Percentiles rank a stretch among this genome's conserved stretches.
Conservation (phyloP, 2,888 invertebrate species). For the Galerucella nymphaeae region DNA sequence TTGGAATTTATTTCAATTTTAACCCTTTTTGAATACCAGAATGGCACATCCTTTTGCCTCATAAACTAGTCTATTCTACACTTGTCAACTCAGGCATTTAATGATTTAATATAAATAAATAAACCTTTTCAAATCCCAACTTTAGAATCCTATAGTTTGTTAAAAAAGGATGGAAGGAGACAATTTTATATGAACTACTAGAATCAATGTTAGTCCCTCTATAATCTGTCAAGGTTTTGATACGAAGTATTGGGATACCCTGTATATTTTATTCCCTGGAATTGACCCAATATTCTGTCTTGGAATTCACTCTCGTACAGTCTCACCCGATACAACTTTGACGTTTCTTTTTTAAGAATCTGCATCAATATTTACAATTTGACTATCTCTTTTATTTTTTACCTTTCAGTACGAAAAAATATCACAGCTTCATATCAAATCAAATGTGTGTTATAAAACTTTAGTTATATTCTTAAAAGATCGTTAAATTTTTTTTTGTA, state of each 20-base stretch:
- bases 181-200: too few species aligned
- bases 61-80: too few species aligned
- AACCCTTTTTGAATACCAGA: too few species aligned
- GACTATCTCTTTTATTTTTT: conserved; percentile 60
- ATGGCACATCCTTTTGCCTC: too few species aligned
- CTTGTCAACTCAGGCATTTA: too few species aligned
- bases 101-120: too few species aligned
- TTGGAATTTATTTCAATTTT: too few species aligned
- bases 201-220: too few species aligned
- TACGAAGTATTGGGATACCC: background rate
- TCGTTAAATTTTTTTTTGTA: conserved; percentile 19
- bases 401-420: conserved; percentile 63
- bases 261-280: background rate
- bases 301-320: conserved; percentile 9
- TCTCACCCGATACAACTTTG: conserved; percentile 32
- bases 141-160: too few species aligned
- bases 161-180: too few species aligned
- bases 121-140: too few species aligned
- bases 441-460: conserved; percentile 26
- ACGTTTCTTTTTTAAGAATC: conserved; percentile 40
- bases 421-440: conserved; percentile 60
- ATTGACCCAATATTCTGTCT: conserved; percentile 6
- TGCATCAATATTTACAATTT: conserved; percentile 60
- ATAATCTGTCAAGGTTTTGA: background rate
- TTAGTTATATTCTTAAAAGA: background rate